phyloP scores from a whole-genome alignment of 2,888 invertebrate species.

The Monochamus alternatus region DNA sequence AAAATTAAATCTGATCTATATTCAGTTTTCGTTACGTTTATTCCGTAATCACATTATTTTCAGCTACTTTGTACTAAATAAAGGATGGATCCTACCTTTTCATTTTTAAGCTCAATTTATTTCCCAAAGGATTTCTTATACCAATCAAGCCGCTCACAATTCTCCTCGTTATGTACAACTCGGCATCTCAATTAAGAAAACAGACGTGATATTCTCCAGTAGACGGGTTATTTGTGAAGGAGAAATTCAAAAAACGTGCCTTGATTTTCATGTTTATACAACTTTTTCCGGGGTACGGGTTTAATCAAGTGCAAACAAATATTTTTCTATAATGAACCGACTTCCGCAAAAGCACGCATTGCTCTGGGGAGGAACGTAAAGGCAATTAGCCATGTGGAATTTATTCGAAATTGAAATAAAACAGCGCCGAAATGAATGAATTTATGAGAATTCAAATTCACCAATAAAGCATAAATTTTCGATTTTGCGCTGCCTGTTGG shows the following conservation, averaged over 20 bases:
- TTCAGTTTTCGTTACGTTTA: too few relatives aligned
- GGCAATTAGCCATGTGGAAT: slow-evolving; percentile 34
- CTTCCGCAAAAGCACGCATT: slow-evolving; percentile 12
- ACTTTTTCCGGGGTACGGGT: slow-evolving; percentile 34
- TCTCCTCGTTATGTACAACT: slow-evolving; percentile 49
- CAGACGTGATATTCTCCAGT: slow-evolving; percentile 50
- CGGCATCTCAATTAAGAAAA: slow-evolving; percentile 53
- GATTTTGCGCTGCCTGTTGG: slow-evolving; percentile 9
- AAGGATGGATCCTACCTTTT: slow-evolving; percentile 21
- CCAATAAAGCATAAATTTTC: slow-evolving; percentile 23
- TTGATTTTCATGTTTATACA: slow-evolving; percentile 44
- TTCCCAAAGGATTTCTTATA: slow-evolving; percentile 45
- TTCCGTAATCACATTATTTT: background rate
- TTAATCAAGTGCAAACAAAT: slow-evolving; percentile 41
- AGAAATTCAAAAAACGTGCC: slow-evolving; percentile 43
- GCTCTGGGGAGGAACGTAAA: slow-evolving; percentile 29
- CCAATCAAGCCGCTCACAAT: slow-evolving; percentile 49
- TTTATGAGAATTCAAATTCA: slow-evolving; percentile 4
- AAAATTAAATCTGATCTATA: too few relatives aligned
- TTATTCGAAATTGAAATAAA: slow-evolving; percentile 33
- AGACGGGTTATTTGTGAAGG: slow-evolving; percentile 45
- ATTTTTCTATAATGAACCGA: slow-evolving; percentile 41
- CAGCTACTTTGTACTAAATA: slow-evolving; percentile 15
- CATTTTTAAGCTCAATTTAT: slow-evolving; percentile 33
- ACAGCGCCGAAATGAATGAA: slow-evolving; percentile 6